phyloP scores from a whole-genome alignment of 2,113 vertebrate species.

The Protobothrops mucrosquamatus region DNA sequence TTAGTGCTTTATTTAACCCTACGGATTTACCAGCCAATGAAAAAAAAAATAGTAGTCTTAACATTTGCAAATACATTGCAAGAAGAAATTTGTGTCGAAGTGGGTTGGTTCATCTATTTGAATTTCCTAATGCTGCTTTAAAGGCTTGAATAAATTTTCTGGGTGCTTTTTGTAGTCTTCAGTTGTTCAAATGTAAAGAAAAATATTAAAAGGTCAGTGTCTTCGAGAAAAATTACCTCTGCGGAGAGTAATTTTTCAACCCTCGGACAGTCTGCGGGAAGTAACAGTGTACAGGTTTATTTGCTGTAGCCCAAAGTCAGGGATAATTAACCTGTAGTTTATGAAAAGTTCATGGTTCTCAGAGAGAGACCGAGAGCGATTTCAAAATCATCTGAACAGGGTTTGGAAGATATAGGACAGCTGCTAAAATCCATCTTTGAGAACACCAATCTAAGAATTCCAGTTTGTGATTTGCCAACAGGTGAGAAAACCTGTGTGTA shows the following conservation, averaged over 20 bases:
- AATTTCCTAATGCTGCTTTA: not conserved
- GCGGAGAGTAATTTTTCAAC: not conserved
- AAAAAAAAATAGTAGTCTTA: not conserved
- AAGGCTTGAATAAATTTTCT: not conserved
- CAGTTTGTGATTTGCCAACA: conserved; percentile 37
- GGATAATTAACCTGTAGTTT: not conserved
- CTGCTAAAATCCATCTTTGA: conserved; percentile 25
- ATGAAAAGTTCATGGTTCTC: not conserved
- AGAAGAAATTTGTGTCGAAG: not conserved
- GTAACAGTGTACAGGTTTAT: not conserved
- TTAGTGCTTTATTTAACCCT: not conserved
- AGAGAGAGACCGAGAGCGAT: not conserved
- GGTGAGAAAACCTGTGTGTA: not conserved
- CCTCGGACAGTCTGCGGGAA: not conserved
- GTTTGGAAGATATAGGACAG: conserved; percentile 36
- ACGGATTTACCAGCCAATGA: not conserved
- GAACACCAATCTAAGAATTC: conserved; percentile 41
- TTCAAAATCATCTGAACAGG: conserved; percentile 32
- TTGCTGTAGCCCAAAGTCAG: conserved; percentile 2
- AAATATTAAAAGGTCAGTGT: not conserved
- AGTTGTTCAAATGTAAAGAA: not conserved
- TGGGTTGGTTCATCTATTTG: not conserved
- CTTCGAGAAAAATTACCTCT: conserved; percentile 4
- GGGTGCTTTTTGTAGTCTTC: not conserved
- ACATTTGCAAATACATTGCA: not conserved